Evolutionary conservation across 2,113 vertebrate genomes (phyloP).

Genomic region (Balaeniceps rex): DNA sequence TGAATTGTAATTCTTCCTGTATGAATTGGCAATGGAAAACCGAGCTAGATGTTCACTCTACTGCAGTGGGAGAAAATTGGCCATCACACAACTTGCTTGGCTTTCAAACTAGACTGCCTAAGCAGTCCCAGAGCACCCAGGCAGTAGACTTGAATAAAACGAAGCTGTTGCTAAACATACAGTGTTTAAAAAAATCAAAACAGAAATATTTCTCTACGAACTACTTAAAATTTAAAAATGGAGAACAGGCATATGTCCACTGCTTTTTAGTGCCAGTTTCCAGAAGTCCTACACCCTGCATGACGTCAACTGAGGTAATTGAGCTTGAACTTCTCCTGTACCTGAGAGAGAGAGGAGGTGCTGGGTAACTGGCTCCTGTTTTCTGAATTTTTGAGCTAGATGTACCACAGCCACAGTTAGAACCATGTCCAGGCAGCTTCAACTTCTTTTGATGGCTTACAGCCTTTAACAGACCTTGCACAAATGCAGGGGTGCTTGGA

Average conservation of each 20-base stretch:
- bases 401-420: neutral
- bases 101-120: neutral
- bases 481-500: neutral
- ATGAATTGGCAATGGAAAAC: slow-evolving; percentile 23
- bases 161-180: neutral
- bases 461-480: neutral
- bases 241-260: neutral
- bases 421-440: neutral
- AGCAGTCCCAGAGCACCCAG: neutral
- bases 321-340: neutral
- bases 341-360: neutral
- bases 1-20: slow-evolving; percentile 12
- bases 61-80: slow-evolving; percentile 2
- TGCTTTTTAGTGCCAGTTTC: neutral
- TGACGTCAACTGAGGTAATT: neutral
- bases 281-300: neutral
- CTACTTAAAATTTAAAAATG: neutral
- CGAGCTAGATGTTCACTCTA: neutral
- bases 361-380: neutral
- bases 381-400: neutral
- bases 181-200: neutral
- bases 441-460: neutral
- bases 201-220: neutral
- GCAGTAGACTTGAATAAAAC: neutral
- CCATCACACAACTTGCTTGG: neutral